A percentile compares a stretch with the other conserved stretches of the same genome.
phyloP scores from a whole-genome alignment of 2,797 vertebrate genomes.

The Anguilla obscura region DNA sequence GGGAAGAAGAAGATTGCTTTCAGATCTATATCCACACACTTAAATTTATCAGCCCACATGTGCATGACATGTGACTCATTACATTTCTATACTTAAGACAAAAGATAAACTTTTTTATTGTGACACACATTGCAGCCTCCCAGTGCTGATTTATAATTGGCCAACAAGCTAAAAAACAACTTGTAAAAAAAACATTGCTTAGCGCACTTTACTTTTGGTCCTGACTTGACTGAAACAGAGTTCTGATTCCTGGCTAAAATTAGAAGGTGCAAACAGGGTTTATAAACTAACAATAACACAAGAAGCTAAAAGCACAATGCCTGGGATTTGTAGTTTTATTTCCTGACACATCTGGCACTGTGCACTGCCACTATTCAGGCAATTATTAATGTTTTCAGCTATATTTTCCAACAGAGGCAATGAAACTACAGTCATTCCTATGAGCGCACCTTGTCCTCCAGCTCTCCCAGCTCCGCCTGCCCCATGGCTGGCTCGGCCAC shows the following conservation, averaged over 20 bases:
- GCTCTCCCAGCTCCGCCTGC: conserved; percentile 80
- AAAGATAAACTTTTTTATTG: background rate
- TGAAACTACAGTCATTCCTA: background rate
- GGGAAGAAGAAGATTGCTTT: background rate
- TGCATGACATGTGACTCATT: background rate
- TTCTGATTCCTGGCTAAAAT: background rate
- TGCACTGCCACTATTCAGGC: background rate
- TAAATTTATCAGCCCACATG: background rate
- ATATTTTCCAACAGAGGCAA: background rate
- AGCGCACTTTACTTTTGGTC: background rate
- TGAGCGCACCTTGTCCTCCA: conserved; percentile 80
- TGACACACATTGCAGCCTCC: background rate
- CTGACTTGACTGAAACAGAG: background rate
- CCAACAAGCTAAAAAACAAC: background rate
- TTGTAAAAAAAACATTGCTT: background rate
- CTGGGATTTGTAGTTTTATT: conserved; percentile 1
- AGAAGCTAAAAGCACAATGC: background rate
- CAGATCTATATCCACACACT: background rate
- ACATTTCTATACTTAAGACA: background rate
- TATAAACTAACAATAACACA: background rate
- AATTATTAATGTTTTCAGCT: background rate
- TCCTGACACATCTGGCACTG: background rate
- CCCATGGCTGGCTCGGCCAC: conserved; percentile 87
- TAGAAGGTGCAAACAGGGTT: background rate
- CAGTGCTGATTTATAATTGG: background rate